These are phyloP conservation scores for Heliothis subflexa DNA, from an alignment of 1,140 invertebrate species.

Conservation along the genomic window DNA sequence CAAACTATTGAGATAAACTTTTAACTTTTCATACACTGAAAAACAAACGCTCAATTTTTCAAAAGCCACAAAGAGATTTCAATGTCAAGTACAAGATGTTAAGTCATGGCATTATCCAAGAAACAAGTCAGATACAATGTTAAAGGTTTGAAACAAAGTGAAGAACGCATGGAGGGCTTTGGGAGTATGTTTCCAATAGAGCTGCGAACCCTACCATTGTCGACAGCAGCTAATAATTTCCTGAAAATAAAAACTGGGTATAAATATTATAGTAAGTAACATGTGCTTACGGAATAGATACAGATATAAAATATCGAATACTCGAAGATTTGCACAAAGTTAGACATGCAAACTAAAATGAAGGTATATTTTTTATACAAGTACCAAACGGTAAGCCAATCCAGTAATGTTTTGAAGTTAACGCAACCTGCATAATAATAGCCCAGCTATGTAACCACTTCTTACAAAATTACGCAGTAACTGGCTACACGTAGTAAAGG, in stretches of 20 bases:
- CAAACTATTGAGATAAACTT: too few relatives aligned
- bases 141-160: slow-evolving; percentile 50
- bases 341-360: too few relatives aligned
- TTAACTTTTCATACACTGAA: too few relatives aligned
- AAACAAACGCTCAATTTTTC: not conserved
- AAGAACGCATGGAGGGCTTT: slow-evolving; percentile 50
- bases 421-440: not conserved
- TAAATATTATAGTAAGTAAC: not conserved
- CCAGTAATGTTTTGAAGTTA: not conserved
- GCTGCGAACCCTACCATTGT: slow-evolving; percentile 48
- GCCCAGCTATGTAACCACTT: slow-evolving; percentile 20
- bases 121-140: slow-evolving; percentile 48
- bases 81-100: slow-evolving; percentile 17
- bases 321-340: too few relatives aligned
- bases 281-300: too few relatives aligned
- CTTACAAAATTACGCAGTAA: slow-evolving; percentile 39
- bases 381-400: not conserved
- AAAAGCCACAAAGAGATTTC: not conserved
- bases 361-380: too few relatives aligned
- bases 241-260: not conserved
- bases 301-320: too few relatives aligned
- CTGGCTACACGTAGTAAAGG: slow-evolving; percentile 52
- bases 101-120: slow-evolving; percentile 35
- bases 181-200: slow-evolving; percentile 39
- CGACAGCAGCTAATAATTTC: not conserved